Evolutionary conservation across 2,888 invertebrate genomes (phyloP).

Genomic region (Trileptium ribeirensis): DNA sequence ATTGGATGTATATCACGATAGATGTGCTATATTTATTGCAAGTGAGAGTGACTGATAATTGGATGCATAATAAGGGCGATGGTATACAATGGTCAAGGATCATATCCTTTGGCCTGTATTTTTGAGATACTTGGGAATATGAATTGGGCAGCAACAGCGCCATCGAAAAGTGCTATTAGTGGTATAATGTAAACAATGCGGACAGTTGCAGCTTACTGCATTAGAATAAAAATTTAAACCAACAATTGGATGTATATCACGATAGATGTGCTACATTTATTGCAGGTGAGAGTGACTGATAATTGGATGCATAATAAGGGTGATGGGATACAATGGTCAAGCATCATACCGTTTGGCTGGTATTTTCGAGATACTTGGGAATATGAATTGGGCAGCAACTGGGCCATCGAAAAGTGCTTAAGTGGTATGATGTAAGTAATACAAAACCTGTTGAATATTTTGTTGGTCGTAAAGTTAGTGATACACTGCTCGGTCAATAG

Average conservation of each 20-base stretch:
- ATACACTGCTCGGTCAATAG: too few species aligned
- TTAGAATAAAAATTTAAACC: too few species aligned
- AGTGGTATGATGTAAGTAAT: conserved; percentile 64
- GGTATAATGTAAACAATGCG: conserved; percentile 62
- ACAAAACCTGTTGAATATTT: too few species aligned
- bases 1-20: too few species aligned
- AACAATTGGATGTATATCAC: too few species aligned
- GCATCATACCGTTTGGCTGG: conserved; percentile 83
- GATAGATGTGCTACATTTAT: too few species aligned
- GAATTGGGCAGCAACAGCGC: conserved; percentile 73
- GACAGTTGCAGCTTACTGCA: too few species aligned
- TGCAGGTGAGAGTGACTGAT: conserved; percentile 35
- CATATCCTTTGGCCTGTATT: conserved; percentile 85
- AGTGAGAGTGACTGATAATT: conserved; percentile 33
- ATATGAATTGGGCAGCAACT: conserved; percentile 66
- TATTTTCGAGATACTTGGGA: conserved; percentile 86
- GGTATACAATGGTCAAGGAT: conserved; percentile 76
- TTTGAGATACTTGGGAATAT: conserved; percentile 76
- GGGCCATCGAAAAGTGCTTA: conserved; percentile 76
- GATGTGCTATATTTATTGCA: too few species aligned
- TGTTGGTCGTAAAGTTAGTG: too few species aligned
- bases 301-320: conserved; percentile 28
- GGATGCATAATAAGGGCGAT: conserved; percentile 27
- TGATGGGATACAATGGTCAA: conserved; percentile 68
- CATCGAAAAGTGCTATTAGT: conserved; percentile 73